phyloP scores from a whole-genome alignment of 1,140 invertebrate genomes.

The Saccostrea cuccullata region DNA sequence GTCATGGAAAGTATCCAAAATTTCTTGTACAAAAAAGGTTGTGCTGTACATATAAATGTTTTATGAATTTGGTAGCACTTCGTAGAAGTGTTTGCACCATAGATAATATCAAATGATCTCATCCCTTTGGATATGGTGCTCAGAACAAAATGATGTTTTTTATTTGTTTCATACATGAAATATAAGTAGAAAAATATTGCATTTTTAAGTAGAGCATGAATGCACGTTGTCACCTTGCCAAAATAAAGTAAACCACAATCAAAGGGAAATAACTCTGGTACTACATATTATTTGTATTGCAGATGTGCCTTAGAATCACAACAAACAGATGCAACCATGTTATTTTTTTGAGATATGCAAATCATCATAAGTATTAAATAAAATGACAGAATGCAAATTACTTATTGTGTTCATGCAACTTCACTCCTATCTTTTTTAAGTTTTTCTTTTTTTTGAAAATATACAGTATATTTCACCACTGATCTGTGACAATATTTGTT shows the following conservation, averaged over 20 bases:
- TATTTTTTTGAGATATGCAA: not conserved
- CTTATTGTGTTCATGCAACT: not conserved
- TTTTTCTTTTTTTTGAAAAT: not conserved
- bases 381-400: not conserved
- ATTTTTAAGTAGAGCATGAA: not conserved
- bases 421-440: not conserved
- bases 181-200: too few relatives aligned
- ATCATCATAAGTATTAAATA: not conserved
- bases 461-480: too few relatives aligned
- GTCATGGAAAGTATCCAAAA: not conserved
- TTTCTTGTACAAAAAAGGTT: not conserved
- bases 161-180: not conserved
- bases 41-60: conserved; percentile 12
- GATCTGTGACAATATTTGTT: too few relatives aligned
- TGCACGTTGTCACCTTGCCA: not conserved
- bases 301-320: not conserved
- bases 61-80: conserved; percentile 4
- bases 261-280: conserved; percentile 27
- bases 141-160: conserved; percentile 23
- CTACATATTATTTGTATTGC: not conserved
- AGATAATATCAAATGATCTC: conserved; percentile 5
- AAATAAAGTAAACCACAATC: not conserved
- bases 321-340: not conserved
- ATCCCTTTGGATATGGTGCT: not conserved
- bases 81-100: conserved; percentile 5